phyloP scores from a whole-genome alignment of 2,113 vertebrate species.

The Stegostoma tigrinum region DNA sequence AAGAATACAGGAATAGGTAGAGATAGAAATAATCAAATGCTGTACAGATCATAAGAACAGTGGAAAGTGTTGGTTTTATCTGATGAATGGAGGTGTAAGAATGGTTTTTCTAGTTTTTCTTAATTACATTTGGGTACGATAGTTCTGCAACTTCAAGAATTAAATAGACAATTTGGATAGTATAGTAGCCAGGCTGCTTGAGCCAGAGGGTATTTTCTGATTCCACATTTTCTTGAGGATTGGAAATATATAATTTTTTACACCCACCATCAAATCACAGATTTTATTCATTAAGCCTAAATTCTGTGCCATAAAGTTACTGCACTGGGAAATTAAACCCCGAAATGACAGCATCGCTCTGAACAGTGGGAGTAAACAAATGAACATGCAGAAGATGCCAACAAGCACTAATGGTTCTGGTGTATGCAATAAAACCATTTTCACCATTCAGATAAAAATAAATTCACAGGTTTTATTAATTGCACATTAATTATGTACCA shows the following conservation, averaged over 20 bases:
- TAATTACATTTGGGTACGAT: neutral
- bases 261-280: neutral
- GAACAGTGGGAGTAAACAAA: neutral
- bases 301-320: slow-evolving; percentile 40
- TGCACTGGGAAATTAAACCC: slow-evolving; percentile 44
- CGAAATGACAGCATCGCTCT: slow-evolving; percentile 24
- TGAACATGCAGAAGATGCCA: neutral
- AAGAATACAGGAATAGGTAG: neutral
- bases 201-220: neutral
- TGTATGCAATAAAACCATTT: neutral
- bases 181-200: neutral
- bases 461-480: neutral
- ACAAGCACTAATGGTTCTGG: neutral
- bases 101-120: neutral
- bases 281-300: slow-evolving; percentile 40
- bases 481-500: neutral
- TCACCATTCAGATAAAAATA: neutral
- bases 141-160: neutral
- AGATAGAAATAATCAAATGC: neutral
- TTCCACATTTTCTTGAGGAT: neutral
- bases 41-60: neutral
- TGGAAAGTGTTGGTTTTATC: neutral
- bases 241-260: neutral
- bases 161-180: neutral
- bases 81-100: neutral